Evolutionary conservation across 1,140 invertebrate genomes (phyloP).

Genomic region (Batillaria attramentaria): DNA sequence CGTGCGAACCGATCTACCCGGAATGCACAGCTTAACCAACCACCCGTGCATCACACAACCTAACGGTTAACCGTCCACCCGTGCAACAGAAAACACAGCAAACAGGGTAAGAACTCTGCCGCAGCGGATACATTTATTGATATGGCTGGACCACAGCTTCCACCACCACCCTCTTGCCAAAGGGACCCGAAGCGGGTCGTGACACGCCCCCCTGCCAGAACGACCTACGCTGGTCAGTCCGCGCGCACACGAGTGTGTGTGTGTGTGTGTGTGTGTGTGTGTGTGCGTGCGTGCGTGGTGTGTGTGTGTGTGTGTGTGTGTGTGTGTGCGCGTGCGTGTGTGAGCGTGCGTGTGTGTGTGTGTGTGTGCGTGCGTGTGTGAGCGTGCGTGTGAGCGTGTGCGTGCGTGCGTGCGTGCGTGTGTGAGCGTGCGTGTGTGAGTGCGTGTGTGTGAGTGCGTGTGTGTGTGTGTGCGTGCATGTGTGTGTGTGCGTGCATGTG

Average conservation of each 20-base stretch:
- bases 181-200: too few species aligned
- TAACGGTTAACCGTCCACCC: too few species aligned
- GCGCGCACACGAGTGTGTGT: background rate
- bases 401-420: background rate
- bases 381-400: constrained; percentile 1
- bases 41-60: too few species aligned
- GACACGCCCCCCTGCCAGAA: too few species aligned
- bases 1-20: too few species aligned
- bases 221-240: too few species aligned
- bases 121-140: too few species aligned
- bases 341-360: background rate
- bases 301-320: background rate
- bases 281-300: background rate
- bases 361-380: background rate
- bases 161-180: too few species aligned
- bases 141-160: too few species aligned
- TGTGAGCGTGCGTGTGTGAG: background rate
- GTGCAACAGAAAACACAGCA: too few species aligned
- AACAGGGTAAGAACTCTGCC: too few species aligned
- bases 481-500: constrained; percentile 10
- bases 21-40: too few species aligned
- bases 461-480: constrained; percentile 11
- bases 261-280: background rate
- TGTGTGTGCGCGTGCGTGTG: background rate
- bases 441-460: background rate